Conservation (phyloP, 2,797 vertebrate species). For the Delichon dasypus region DNA sequence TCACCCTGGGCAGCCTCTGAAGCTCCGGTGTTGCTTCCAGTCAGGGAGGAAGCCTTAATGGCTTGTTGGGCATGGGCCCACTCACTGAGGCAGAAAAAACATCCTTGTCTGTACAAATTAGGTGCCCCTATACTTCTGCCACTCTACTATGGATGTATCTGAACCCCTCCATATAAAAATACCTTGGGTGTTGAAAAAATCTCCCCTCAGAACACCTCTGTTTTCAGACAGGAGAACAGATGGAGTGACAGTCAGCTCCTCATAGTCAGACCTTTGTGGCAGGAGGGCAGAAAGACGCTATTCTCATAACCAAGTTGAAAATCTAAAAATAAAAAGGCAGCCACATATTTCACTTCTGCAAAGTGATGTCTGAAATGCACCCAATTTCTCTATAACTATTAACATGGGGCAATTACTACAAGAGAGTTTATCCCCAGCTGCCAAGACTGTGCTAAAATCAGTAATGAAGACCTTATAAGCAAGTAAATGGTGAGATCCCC, state of each 20-base stretch:
- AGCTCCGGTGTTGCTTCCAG: neutral
- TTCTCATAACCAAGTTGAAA: neutral
- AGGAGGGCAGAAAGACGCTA: neutral
- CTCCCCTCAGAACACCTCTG: neutral
- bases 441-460: neutral
- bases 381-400: neutral
- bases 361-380: neutral
- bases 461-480: neutral
- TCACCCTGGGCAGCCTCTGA: neutral
- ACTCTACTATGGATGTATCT: neutral
- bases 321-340: neutral
- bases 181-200: neutral
- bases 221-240: neutral
- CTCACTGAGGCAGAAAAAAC: neutral
- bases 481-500: neutral
- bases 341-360: neutral
- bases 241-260: neutral
- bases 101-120: neutral
- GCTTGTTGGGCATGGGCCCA: rapidly evolving
- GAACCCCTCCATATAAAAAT: neutral
- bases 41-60: neutral
- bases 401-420: neutral
- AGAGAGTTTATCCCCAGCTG: neutral
- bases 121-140: neutral
- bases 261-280: neutral